phyloP scores from a whole-genome alignment of 2,113 vertebrate species.

The Pampusana beccarii region DNA sequence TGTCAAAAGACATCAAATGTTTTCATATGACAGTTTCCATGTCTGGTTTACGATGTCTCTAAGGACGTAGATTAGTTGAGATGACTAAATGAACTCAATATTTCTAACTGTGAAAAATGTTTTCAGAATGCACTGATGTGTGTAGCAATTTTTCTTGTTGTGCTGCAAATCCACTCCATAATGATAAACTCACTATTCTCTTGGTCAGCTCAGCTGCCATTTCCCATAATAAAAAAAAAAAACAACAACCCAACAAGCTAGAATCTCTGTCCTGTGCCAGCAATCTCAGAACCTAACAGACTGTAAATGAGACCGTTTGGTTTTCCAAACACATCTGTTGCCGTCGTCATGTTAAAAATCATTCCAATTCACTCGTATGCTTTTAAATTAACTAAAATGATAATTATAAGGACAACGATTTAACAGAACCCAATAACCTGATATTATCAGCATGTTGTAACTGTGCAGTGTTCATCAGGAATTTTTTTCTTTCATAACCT shows the following conservation, averaged over 20 bases:
- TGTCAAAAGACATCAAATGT: not conserved
- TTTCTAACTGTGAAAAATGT: not conserved
- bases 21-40: not conserved
- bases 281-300: not conserved
- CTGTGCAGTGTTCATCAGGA: not conserved
- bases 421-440: not conserved
- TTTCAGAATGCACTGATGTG: not conserved
- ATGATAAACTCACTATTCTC: not conserved
- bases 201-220: not conserved
- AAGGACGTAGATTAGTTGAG: not conserved
- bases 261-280: not conserved
- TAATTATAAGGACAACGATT: not conserved
- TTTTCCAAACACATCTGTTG: constrained; percentile 34
- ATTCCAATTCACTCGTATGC: not conserved
- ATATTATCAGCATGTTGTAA: not conserved
- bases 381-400: constrained; percentile 21
- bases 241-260: not conserved
- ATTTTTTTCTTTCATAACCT: not conserved
- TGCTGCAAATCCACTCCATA: not conserved
- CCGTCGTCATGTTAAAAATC: not conserved
- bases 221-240: not conserved
- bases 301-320: not conserved
- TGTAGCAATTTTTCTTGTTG: not conserved
- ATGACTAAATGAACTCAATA: not conserved
- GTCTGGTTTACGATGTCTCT: not conserved